phyloP scores from a whole-genome alignment of 2,797 vertebrate species.

The Cottoperca gobio region DNA sequence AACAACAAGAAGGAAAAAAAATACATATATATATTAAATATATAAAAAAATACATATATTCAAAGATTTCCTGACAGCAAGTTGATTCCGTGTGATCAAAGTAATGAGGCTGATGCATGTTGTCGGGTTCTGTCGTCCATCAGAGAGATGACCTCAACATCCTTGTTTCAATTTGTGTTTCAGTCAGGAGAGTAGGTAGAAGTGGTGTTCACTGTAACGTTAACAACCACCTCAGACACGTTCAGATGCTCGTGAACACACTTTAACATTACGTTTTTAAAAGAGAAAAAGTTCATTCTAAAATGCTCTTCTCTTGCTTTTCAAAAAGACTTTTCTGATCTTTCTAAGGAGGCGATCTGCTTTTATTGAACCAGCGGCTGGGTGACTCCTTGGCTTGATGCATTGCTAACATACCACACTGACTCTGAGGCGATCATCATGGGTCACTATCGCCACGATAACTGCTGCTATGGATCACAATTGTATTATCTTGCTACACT shows the following conservation, averaged over 20 bases:
- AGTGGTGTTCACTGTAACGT: neutral
- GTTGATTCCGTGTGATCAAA: conserved; percentile 22
- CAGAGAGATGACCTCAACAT: conserved; percentile 24
- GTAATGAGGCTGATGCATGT: conserved; percentile 15
- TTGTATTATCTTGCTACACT: neutral
- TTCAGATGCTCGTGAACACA: neutral
- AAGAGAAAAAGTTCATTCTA: neutral
- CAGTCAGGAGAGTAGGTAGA: neutral
- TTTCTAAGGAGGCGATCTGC: neutral
- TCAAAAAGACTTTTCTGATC: neutral
- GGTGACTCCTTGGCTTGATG: neutral
- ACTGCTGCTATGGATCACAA: conserved; percentile 1
- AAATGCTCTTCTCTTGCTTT: neutral
- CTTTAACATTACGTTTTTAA: neutral
- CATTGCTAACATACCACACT: neutral
- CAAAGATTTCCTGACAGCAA: neutral
- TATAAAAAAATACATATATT: neutral
- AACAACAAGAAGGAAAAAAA: conserved; percentile 20
- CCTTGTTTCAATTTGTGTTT: neutral
- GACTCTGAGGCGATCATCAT: conserved; percentile 7
- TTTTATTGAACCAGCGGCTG: neutral
- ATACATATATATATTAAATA: neutral
- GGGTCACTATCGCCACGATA: conserved; percentile 7
- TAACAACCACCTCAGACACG: neutral
- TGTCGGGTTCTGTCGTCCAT: neutral